Base-by-base conservation (phyloP, 2,113 vertebrate species). In the Myrmophylax atrothorax region DNA sequence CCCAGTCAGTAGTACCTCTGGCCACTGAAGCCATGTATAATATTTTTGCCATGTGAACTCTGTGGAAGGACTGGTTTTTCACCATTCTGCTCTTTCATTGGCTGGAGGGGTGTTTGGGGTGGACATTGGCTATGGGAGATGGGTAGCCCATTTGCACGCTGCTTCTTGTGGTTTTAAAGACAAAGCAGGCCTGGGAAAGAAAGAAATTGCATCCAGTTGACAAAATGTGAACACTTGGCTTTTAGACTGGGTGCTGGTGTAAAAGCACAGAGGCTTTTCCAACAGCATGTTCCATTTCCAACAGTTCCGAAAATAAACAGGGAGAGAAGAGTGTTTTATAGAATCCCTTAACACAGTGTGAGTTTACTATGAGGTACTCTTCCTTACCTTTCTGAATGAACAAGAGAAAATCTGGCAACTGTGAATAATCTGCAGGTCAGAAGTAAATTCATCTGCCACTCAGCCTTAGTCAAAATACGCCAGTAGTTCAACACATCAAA, bases 391-490 rank as follows among this genome's bases (percentile, higher is more conserved):
- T 77, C 76, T 49, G 31, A 90, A 85, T 10, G 52, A 92, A 63
- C 24, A 75, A 46, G 86, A 84, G 87, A 83, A 74, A 81, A 55
- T 72, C 64, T 84, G 22, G 42, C 23, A 89, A 79, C n/a, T 60
- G 56, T 69, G 96, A 94, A 93, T 89, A 75, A 89, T 46, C 76
- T 94, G 73, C 88, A 90, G 68, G 85, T 92, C 85, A 78, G 88
- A 90, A 93, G 49, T 26, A 35, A 86, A 74, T 83, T 55, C 18
- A 20, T 91, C 76, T 94, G 77, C 84, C 53, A 50, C 77, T 95
- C 42, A 86, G 38, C 68, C 84, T 93, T 79, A 94, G 81, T 64
- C 86, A 74, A 96, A 95, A 64, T 13, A 46, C 0, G 6, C 46
- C 58, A 16, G 66, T n/a, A 47, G 31, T n/a, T 82, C 80, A 82